Percentiles rank a stretch among this genome's conserved stretches.
These are phyloP conservation scores for Chrysoperla carnea DNA, from an alignment of 1,140 invertebrate genomes.

Conservation along the genomic window DNA sequence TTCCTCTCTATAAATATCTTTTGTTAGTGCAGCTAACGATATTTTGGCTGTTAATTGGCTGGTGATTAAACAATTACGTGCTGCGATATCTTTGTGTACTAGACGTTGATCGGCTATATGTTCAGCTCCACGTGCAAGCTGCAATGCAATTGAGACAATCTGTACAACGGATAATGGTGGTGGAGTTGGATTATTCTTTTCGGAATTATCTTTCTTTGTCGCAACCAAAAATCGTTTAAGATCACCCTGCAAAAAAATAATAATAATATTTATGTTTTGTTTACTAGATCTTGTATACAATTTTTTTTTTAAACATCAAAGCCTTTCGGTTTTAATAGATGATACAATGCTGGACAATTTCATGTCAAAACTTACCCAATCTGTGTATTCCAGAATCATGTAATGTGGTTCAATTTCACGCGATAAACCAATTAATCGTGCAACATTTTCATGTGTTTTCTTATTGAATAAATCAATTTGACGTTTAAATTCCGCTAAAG, in stretches of 20 bases:
- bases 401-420: slow-evolving; percentile 71
- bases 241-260: slow-evolving; percentile 51
- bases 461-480: slow-evolving; percentile 74
- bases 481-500: slow-evolving; percentile 65
- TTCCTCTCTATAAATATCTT: slow-evolving; percentile 72
- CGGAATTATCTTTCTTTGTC: slow-evolving; percentile 29
- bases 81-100: slow-evolving; percentile 76
- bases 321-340: too few relatives aligned
- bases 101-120: slow-evolving; percentile 55
- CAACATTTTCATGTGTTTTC: slow-evolving; percentile 62
- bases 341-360: too few relatives aligned
- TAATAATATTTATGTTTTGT: too few relatives aligned
- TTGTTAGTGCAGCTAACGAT: slow-evolving; percentile 57
- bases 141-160: slow-evolving; percentile 49
- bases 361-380: slow-evolving; percentile 69
- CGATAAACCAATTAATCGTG: slow-evolving; percentile 62
- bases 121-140: slow-evolving; percentile 72
- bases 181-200: slow-evolving; percentile 21
- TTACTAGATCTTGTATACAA: too few relatives aligned
- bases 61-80: slow-evolving; percentile 81
- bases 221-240: slow-evolving; percentile 83
- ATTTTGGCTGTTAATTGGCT: slow-evolving; percentile 72
- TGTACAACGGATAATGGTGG: slow-evolving; percentile 50
- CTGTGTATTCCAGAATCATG: slow-evolving; percentile 79
- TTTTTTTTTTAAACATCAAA: too few relatives aligned